Base-by-base conservation (phyloP, 2,888 invertebrate genomes). In the Dinocampus coccinellae region DNA sequence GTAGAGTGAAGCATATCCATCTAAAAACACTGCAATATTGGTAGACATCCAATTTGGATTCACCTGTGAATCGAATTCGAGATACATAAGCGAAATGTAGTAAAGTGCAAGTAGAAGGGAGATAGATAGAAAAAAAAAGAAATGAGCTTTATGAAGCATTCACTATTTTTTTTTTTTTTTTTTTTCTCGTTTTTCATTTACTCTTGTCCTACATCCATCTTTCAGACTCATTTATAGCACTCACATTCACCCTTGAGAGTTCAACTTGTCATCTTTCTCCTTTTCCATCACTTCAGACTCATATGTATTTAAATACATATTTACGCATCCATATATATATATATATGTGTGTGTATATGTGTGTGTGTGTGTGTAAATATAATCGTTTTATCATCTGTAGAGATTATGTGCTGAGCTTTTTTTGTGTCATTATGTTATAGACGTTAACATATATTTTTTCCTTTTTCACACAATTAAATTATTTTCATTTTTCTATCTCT, bases 21-120 rank as follows among this genome's bases (percentile, higher is more conserved):
- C 39, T 33, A 47, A 61, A 58, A 69, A 57, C 57, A 39, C 39
- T 13, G 3, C 33, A 22, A 33, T 69, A 71, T 78, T 67, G 74
- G 70, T 66, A 73, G 73, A 75, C 75, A 74, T 77, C 75, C 70
- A 76, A 76, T 78, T 76, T 75, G 67, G 69, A 72, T 78, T 70
- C 62, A 74, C 74, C 74, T 73, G 75, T 63, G 39, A 39, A 63
- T n/a, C 58, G 63, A 52, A 63, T 65, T 39, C 61, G 57, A 66
- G 67, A 61, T 26, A 60, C 61, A 3, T 29, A 29, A 29, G 29
- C 29, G n/a, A n/a, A n/a, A n/a, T n/a, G n/a, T n/a, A n/a, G n/a
- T n/a, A n/a, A n/a, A n/a, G 61, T 61, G 71, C 47, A 69, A 73
- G 55, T n/a, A 39, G n/a, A 47, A n/a, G 47, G 16, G 20, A 47